Evolutionary conservation across 2,797 vertebrate species (phyloP).

Genomic region (Masticophis lateralis): DNA sequence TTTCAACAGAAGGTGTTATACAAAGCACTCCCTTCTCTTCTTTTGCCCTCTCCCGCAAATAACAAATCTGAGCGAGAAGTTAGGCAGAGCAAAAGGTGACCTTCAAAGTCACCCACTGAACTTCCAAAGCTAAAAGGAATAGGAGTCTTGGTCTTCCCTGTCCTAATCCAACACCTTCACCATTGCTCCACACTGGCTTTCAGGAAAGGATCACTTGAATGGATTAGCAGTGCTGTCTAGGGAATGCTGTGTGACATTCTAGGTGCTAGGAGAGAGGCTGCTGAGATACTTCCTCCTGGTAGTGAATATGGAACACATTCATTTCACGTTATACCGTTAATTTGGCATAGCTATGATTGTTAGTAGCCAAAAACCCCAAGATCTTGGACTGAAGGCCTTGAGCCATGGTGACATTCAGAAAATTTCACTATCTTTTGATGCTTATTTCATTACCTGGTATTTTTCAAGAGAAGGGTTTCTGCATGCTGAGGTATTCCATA

Average conservation of each 20-base stretch:
- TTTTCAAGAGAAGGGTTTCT: slow-evolving; percentile 83
- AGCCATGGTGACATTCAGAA: neutral
- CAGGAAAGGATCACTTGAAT: neutral
- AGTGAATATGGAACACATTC: neutral
- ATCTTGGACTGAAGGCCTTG: neutral
- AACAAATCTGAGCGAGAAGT: neutral
- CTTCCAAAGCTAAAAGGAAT: neutral
- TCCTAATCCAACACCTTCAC: neutral
- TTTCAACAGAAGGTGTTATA: neutral
- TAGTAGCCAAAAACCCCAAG: neutral
- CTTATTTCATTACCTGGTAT: slow-evolving; percentile 79
- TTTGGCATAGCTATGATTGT: neutral
- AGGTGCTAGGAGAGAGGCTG: neutral
- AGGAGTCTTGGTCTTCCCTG: neutral
- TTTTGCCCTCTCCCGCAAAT: neutral
- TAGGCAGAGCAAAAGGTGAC: neutral
- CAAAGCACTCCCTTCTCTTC: neutral
- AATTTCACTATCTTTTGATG: neutral
- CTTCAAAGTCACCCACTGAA: neutral
- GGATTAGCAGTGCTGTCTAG: neutral
- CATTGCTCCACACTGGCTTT: neutral
- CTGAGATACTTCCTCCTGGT: neutral
- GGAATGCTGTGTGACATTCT: neutral
- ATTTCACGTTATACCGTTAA: neutral
- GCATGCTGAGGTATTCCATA: slow-evolving; percentile 91